These are phyloP conservation scores for Gracilinanus agilis DNA, from an alignment of 2,113 vertebrate genomes.

Conservation along the genomic window DNA sequence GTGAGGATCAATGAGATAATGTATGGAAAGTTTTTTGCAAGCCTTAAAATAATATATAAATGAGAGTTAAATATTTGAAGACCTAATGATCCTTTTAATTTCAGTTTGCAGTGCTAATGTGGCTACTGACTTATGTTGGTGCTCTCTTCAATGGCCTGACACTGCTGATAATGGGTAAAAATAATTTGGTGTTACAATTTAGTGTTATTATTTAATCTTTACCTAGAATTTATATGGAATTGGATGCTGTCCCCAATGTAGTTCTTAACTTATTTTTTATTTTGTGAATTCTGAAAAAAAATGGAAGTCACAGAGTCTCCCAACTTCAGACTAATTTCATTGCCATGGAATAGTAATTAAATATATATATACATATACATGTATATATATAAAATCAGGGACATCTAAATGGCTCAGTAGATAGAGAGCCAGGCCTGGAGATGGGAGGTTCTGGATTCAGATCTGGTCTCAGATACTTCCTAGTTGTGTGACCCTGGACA, in stretches of 20 bases:
- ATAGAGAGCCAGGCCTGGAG: too few species aligned
- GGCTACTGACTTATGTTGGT: slow-evolving; percentile 98
- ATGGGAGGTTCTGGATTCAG: too few species aligned
- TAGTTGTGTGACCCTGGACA: too few species aligned
- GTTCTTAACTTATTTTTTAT: background rate
- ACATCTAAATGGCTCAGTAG: too few species aligned
- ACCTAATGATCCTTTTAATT: slow-evolving; percentile 75
- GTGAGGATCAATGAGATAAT: background rate
- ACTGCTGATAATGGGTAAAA: slow-evolving; percentile 97
- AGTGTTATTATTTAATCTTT: background rate
- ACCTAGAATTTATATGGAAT: background rate
- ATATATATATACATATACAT: too few species aligned
- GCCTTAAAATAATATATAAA: background rate
- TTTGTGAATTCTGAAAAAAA: background rate
- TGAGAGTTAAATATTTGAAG: background rate
- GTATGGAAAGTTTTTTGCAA: background rate
- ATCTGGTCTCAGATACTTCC: too few species aligned
- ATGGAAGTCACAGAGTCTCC: background rate
- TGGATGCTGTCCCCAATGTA: background rate
- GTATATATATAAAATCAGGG: too few species aligned
- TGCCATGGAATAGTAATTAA: background rate
- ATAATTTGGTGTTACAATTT: background rate
- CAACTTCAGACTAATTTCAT: background rate
- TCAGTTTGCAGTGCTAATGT: slow-evolving; percentile 99
- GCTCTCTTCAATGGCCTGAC: slow-evolving; percentile 99